Percentiles rank a stretch among this genome's conserved stretches.
Conservation (phyloP, 35 echinoderm and acorn worm species). For the Amphiura filiformis region DNA sequence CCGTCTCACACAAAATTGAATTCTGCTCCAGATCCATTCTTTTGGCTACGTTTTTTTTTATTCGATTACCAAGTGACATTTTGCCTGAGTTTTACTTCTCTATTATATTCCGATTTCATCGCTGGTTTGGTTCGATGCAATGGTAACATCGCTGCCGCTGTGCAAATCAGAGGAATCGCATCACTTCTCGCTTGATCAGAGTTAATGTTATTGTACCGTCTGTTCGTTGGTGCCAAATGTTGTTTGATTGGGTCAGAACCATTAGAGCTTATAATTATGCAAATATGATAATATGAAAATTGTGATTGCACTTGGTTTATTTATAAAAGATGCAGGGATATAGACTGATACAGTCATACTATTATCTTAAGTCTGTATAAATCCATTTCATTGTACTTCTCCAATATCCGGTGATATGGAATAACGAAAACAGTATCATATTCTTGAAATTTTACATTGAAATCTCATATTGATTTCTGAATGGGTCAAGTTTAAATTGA, state of each 20-base stretch:
- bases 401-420: neutral
- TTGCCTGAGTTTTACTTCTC: too few relatives aligned
- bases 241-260: neutral
- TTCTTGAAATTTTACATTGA: neutral
- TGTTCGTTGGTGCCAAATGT: neutral
- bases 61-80: too few relatives aligned
- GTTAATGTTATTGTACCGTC: too few relatives aligned
- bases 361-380: neutral
- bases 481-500: too few relatives aligned
- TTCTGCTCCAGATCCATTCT: too few relatives aligned
- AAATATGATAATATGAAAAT: conserved; percentile 9
- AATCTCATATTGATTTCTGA: neutral
- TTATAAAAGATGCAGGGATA: neutral
- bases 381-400: neutral
- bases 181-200: too few relatives aligned
- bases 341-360: neutral
- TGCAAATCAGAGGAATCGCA: too few relatives aligned
- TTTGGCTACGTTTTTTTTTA: too few relatives aligned
- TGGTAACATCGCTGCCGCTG: too few relatives aligned
- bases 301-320: neutral
- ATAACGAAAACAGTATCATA: neutral
- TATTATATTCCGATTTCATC: too few relatives aligned
- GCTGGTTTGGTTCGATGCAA: too few relatives aligned
- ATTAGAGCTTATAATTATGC: neutral
- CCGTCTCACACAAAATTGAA: too few relatives aligned